A percentile compares a stretch with the other conserved stretches of the same genome.
Conservation (phyloP, 2,888 invertebrate species). For the Thyatira batis region DNA sequence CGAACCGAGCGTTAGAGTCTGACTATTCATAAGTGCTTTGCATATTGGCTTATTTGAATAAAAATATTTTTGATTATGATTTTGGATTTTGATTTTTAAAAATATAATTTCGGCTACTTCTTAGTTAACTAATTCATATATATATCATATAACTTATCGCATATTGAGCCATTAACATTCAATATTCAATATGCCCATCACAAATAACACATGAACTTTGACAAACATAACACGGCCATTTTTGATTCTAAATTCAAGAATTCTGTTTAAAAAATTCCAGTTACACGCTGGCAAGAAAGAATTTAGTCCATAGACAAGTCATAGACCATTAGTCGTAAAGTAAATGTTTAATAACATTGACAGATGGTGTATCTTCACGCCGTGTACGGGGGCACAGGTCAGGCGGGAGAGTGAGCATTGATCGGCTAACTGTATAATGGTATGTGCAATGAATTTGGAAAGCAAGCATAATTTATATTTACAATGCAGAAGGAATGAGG, state of each 20-base stretch:
- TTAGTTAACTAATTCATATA: no score
- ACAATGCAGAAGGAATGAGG: not conserved
- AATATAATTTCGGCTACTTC: no score
- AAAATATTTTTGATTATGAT: no score
- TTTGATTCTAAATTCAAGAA: no score
- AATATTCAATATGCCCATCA: not conserved
- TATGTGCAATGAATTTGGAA: slow-evolving; percentile 9
- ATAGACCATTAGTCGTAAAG: not conserved
- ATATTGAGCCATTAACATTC: not conserved
- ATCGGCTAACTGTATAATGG: slow-evolving; percentile 31
- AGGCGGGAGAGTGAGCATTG: slow-evolving; percentile 25
- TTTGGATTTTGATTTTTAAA: no score
- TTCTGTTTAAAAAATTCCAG: not conserved
- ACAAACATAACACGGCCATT: not conserved
- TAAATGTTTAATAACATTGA: slow-evolving; percentile 29
- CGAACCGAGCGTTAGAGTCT: no score
- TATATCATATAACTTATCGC: no score
- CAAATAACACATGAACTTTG: not conserved
- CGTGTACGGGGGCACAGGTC: slow-evolving; percentile 16
- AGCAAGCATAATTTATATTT: slow-evolving; percentile 2
- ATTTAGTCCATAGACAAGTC: not conserved
- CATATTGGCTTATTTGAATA: no score
- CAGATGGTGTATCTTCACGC: slow-evolving; percentile 33
- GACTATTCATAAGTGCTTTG: no score
- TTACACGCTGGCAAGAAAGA: not conserved